Base-by-base conservation (phyloP, 2,888 invertebrate genomes). In the Oscheius sp. region DNA sequence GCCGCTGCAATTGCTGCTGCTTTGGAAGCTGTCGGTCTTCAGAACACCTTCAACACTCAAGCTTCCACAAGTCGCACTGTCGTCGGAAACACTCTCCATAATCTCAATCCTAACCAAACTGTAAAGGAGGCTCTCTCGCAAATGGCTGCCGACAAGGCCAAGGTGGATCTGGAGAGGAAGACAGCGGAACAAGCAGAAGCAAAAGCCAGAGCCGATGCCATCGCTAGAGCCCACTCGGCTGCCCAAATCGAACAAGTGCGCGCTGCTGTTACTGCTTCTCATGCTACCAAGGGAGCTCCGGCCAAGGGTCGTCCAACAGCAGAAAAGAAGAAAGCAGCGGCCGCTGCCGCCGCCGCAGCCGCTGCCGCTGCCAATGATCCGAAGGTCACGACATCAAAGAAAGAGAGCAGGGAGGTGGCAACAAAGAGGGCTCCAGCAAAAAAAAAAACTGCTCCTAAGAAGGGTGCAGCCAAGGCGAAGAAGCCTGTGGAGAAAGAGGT, bases 1-100 rank as follows among this genome's bases (percentile, higher is more conserved):
- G 63, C 42, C 2, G 63, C 63, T 10, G 58, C 58, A n/a, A 32
- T 63, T 47, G 63, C 63, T 47, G 63, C 63, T 32, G 63, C 63
- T 29, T 48, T 63, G n/a, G 48, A 63, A 48, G 63, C 48, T 10
- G 63, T 48, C 4, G 48, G 48, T 10, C 63, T 63, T 5, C 35
- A 35, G 11, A 58, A n/a, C n/a, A 63, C 21, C 21, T 32, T 63
- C n/a, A 47, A 63, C 5, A 63, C 21, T 5, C 63, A 63, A 29
- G 48, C 47, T 21, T 37, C 47, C 1, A 63, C 63, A 21, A 48
- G 48, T 10, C 63, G 63, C 32, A 11, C 7, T n/a, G 9, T 48
- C 47, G 29, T n/a, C 9, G 48, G 47, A 32, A 33, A 21, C n/a
- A 10, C 47, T n/a, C 48, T 48, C n/a, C 47, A 48, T 2, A n/a